Percentiles rank a stretch among this genome's conserved stretches.
Conservation (phyloP, 2,888 invertebrate genomes). For the Pseudococcus viburni region DNA sequence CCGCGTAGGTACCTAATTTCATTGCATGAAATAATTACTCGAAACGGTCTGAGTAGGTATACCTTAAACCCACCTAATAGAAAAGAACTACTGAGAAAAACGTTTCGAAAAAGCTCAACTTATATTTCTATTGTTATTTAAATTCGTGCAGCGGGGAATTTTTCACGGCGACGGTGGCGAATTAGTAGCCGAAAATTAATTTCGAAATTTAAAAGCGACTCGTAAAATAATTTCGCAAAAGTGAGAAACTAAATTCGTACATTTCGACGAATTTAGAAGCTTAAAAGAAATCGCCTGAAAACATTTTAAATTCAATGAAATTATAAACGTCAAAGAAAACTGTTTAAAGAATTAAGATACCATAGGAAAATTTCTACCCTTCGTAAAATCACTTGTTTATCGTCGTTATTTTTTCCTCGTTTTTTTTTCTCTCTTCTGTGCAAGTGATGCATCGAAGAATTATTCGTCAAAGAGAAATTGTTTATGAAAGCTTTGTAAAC, state of each 20-base stretch:
- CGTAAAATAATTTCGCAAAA: slow-evolving; percentile 3
- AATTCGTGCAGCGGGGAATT: not conserved
- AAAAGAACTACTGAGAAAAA: not conserved
- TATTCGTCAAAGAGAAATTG: slow-evolving; percentile 30
- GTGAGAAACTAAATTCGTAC: slow-evolving; percentile 33
- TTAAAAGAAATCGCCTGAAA: slow-evolving; percentile 39
- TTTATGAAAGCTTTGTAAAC: slow-evolving; percentile 37
- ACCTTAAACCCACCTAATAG: too few species aligned
- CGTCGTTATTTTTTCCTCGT: not conserved
- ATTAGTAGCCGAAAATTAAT: slow-evolving; percentile 21
- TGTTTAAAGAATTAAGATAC: slow-evolving; percentile 36
- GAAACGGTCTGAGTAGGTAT: not conserved
- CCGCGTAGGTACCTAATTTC: not conserved
- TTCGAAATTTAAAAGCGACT: slow-evolving; percentile 15
- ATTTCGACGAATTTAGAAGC: slow-evolving; percentile 33
- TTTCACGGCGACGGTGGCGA: not conserved
- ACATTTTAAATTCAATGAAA: slow-evolving; percentile 44
- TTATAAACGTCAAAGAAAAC: slow-evolving; percentile 41
- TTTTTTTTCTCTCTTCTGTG: not conserved
- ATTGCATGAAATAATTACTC: slow-evolving; percentile 17
- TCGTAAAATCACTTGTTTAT: slow-evolving; percentile 42
- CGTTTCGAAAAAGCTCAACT: slow-evolving; percentile 13
- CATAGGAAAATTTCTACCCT: slow-evolving; percentile 20
- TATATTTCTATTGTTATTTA: slow-evolving; percentile 4
- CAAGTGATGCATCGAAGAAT: slow-evolving; percentile 12